A percentile compares a stretch with the other conserved stretches of the same genome.
These are phyloP conservation scores for Coturnix japonica DNA, from an alignment of 2,113 vertebrate genomes.

Conservation along the genomic window DNA sequence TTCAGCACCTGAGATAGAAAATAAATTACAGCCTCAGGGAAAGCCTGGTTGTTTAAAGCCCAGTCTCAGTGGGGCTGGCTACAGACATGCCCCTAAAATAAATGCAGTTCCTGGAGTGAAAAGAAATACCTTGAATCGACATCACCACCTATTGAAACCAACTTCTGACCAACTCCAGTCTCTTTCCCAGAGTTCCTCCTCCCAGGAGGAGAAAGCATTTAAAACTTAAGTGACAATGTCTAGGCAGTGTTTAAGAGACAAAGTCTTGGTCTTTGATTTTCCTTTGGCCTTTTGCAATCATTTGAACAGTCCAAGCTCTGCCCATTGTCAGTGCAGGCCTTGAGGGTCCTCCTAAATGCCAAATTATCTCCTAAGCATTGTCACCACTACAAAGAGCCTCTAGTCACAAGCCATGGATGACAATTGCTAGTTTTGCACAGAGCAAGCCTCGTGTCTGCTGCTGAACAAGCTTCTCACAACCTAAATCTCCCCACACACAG, in stretches of 20 bases:
- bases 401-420: not conserved
- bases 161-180: not conserved
- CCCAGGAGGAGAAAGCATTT: not conserved
- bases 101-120: not conserved
- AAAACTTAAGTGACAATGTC: not conserved
- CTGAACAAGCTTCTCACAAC: not conserved
- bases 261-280: not conserved
- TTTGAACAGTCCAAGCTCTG: not conserved
- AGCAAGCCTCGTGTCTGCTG: not conserved
- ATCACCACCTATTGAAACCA: not conserved
- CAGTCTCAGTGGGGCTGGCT: not conserved
- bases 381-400: not conserved
- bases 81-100: not conserved
- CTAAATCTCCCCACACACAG: not conserved
- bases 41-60: not conserved
- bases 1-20: conserved; percentile 75
- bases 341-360: not conserved
- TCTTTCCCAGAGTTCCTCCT: not conserved
- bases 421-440: not conserved
- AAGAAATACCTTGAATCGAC: not conserved
- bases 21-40: not conserved
- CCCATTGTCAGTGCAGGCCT: not conserved
- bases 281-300: not conserved
- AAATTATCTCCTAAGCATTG: not conserved
- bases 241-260: not conserved